phyloP scores from a whole-genome alignment of 2,888 invertebrate species.

The Cylloceria caligata region DNA sequence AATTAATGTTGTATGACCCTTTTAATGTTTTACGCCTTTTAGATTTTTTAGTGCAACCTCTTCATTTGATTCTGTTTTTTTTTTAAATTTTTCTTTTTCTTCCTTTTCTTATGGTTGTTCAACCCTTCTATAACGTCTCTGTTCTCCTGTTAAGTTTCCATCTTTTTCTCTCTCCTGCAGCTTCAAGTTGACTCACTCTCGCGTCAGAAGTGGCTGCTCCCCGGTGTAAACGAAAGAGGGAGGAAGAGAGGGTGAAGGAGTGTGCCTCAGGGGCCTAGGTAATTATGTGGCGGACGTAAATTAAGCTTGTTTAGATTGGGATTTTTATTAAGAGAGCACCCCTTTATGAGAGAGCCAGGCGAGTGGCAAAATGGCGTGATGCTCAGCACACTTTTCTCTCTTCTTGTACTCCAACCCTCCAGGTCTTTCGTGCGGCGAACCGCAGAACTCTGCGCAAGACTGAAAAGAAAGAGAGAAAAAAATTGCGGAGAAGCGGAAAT shows the following conservation, averaged over 20 bases:
- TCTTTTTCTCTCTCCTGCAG: constrained; percentile 31
- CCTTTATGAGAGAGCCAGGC: constrained; percentile 78
- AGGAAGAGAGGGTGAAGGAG: constrained; percentile 61
- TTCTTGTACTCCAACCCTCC: constrained; percentile 18
- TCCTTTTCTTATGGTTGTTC: constrained; percentile 45
- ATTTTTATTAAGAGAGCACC: constrained; percentile 83
- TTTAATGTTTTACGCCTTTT: constrained; percentile 85
- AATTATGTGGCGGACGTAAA: constrained; percentile 85
- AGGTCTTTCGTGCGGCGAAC: constrained; percentile 56
- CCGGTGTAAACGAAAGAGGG: constrained; percentile 57
- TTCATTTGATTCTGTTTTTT: constrained; percentile 38
- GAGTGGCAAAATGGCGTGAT: constrained; percentile 79
- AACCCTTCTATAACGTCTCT: constrained; percentile 60
- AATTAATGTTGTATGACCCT: constrained; percentile 85
- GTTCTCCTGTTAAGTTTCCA: constrained; percentile 51
- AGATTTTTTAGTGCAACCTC: constrained; percentile 83
- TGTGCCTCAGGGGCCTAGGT: constrained; percentile 81
- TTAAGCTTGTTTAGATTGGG: constrained; percentile 85
- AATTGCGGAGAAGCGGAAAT: constrained; percentile 53
- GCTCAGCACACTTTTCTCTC: constrained; percentile 61
- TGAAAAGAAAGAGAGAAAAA: constrained; percentile 3
- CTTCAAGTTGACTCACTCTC: constrained; percentile 30
- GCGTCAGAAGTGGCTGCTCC: constrained; percentile 65
- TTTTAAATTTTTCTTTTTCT: constrained; percentile 18
- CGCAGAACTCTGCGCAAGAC: constrained; percentile 31